Evolutionary conservation across 2,797 vertebrate genomes (phyloP).

Genomic region (Microchirus variegatus): DNA sequence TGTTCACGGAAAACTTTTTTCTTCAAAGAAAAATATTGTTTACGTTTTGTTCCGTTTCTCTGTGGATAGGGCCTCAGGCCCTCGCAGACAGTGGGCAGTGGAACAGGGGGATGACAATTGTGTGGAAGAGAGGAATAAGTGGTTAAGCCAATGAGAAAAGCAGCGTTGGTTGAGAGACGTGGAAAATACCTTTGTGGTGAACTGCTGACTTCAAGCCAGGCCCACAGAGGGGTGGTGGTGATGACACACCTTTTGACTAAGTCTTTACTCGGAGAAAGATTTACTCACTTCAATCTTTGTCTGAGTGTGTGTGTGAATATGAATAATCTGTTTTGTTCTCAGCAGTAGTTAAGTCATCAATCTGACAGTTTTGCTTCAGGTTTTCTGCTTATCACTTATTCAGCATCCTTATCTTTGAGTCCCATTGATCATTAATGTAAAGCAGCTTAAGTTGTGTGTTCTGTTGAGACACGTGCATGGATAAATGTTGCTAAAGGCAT

Average conservation of each 20-base stretch:
- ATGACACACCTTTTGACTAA: constrained; percentile 67
- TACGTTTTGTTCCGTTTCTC: no score
- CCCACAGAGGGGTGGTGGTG: constrained; percentile 33
- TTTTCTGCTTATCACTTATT: constrained; percentile 52
- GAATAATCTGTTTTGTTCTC: constrained; percentile 41
- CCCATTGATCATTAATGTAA: constrained; percentile 67
- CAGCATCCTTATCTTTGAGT: constrained; percentile 44
- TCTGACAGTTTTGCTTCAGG: constrained; percentile 20
- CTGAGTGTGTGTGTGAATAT: constrained; percentile 17
- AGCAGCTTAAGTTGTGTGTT: constrained; percentile 38
- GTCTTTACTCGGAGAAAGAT: constrained; percentile 59
- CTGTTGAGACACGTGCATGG: constrained; percentile 13
- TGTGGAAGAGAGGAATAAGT: constrained; percentile 49
- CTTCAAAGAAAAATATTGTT: no score
- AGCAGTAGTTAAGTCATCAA: constrained; percentile 34
- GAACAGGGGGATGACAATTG: constrained; percentile 38
- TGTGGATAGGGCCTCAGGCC: constrained; percentile 16
- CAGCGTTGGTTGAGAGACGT: constrained; percentile 46
- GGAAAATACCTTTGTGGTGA: constrained; percentile 60
- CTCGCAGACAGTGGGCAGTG: constrained; percentile 40
- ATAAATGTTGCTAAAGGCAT: neutral
- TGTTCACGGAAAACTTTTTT: no score
- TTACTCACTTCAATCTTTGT: constrained; percentile 60
- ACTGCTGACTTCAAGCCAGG: constrained; percentile 46
- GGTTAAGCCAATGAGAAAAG: constrained; percentile 45